Conservation (phyloP, 2,113 vertebrate genomes). For the Cettia cetti region DNA sequence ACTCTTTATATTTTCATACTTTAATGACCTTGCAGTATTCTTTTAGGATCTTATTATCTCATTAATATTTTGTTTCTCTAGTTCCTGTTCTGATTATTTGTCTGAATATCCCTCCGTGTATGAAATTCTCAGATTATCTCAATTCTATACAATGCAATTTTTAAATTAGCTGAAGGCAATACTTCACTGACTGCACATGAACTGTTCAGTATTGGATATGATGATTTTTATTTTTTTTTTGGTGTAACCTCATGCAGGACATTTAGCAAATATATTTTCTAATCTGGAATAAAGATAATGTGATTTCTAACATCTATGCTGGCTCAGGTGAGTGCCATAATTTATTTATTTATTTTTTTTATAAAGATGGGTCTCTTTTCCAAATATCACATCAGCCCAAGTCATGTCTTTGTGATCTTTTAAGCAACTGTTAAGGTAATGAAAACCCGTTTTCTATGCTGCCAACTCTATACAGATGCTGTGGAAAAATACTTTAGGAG, state of each 20-base stretch:
- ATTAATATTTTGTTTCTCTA: neutral
- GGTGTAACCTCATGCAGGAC: neutral
- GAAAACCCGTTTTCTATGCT: neutral
- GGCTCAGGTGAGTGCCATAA: neutral
- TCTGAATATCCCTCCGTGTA: neutral
- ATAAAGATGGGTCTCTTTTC: neutral
- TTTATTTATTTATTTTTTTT: neutral
- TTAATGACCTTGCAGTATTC: neutral
- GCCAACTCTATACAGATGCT: neutral
- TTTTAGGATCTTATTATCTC: neutral
- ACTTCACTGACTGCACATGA: neutral
- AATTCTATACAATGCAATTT: conserved; percentile 1
- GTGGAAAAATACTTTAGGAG: neutral
- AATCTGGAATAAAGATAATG: neutral
- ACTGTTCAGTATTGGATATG: neutral
- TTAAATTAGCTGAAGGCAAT: conserved; percentile 16
- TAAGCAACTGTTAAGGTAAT: conserved; percentile 30
- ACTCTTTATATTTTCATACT: neutral
- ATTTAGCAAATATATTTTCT: conserved; percentile 17
- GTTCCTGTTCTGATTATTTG: neutral
- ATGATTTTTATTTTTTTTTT: neutral
- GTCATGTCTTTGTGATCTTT: neutral
- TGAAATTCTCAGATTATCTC: conserved; percentile 15
- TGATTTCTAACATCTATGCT: conserved; percentile 48
- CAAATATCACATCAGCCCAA: neutral